Evolutionary conservation across 2,888 invertebrate genomes (phyloP), one percentile per base, ranked within the genome.

Genomic region (Pollenia labialis): DNA sequence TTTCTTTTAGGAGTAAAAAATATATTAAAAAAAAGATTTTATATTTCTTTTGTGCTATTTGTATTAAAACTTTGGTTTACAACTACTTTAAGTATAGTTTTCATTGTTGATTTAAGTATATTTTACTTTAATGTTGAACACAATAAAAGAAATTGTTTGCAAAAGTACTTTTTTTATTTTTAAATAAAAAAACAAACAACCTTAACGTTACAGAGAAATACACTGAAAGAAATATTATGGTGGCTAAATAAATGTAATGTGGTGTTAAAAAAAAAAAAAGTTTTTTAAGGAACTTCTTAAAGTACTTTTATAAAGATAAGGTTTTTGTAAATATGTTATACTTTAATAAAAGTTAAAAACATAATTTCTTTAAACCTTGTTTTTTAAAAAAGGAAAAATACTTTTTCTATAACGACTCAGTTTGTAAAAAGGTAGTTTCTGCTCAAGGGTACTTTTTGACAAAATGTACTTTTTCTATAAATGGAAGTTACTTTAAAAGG

Each of bases 61-160:
- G 74, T 74, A 50, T 60, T 60, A 60, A 14, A 76, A 50, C 71
- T 76, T 75, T 60, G 32, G 60, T 69, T 60, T 68, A 42, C 48
- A 44, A 42, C 18, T 46, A 71, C 69, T 69, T 75, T 75, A 18
- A 48, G 40, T 18, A 40, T 46, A 44, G 42, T 69, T 14, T 75
- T 54, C 42, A 32, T 75, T 81, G 74, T 75, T 52, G 32, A 32
- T 75, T 75, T 69, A 16, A 60, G 40, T 54, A 75, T 69, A 16
- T 82, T 82, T 60, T 46, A 40, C 42, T 58, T 46, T 16, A 48
- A 81, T 68, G 32, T 56, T 46, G 44, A 76, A 16, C 50, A 60
- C 50, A 46, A 75, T 68, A 68, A 68, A 81, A 58, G 16, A 69
- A 69, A 50, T 42, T 83, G 69, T 71, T 77, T 66, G 44, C 12